phyloP scores from a whole-genome alignment of 2,113 vertebrate genomes.

The Arenaria interpres region DNA sequence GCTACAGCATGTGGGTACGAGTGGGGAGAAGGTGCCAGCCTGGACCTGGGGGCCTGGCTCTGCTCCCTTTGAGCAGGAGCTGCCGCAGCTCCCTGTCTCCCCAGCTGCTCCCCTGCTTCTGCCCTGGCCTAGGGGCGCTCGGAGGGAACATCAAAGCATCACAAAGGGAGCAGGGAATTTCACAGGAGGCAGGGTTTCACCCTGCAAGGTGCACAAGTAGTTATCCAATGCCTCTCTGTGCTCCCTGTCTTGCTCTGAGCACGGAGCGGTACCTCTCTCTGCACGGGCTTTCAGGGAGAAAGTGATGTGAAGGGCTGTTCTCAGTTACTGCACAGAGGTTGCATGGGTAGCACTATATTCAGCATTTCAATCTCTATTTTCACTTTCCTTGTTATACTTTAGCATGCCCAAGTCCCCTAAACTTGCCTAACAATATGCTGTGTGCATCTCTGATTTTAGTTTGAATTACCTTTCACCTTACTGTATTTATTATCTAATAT shows the following conservation, averaged over 20 bases:
- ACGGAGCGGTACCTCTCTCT: not conserved
- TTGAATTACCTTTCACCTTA: not conserved
- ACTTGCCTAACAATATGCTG: not conserved
- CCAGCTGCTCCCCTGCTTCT: not conserved
- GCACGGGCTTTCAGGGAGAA: not conserved
- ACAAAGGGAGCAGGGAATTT: not conserved
- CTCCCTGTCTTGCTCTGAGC: not conserved
- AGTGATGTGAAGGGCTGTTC: not conserved
- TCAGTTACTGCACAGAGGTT: not conserved
- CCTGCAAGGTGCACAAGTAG: not conserved
- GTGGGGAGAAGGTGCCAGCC: not conserved
- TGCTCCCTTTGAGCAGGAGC: not conserved
- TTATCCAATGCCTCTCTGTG: not conserved
- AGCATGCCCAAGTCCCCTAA: not conserved
- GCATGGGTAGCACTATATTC: not conserved
- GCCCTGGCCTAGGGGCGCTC: not conserved
- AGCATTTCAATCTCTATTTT: not conserved
- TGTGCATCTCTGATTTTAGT: not conserved
- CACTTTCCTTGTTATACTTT: not conserved
- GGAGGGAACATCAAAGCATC: fast-evolving
- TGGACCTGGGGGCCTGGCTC: not conserved
- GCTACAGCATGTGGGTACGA: not conserved
- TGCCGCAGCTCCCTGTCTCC: not conserved
- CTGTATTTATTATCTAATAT: not conserved
- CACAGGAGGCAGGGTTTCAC: not conserved